Base-by-base conservation (phyloP, 2,113 vertebrate species). In the Passer domesticus region DNA sequence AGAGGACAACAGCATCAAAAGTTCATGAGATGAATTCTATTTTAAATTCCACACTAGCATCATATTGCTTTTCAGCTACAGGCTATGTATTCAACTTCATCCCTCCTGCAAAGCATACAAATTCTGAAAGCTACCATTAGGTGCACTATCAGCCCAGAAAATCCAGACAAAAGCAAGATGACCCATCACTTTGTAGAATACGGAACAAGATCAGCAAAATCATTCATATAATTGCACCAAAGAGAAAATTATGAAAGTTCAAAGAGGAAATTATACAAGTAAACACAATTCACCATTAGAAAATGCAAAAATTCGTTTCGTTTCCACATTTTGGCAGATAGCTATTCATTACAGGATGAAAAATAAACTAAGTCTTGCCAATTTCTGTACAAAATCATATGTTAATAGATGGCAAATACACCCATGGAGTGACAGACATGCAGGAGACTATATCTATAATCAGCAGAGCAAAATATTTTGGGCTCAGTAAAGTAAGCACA, bases 361-460 rank as follows among this genome's bases (percentile, higher is more conserved):
- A 76, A 80, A 58, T 30, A 67, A 66, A 47, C 1, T 21, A 35
- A 53, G 58, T 76, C 37, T n/a, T 86, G 10, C 7, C 13, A 16
- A 31, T 46, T 62, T 15, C 37, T n/a, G 6, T 25, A 20, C 8
- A 58, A 68, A 68, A 46, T 37, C 11, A 24, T 22, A n/a, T 7
- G 13, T 5, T 56, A 82, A 9, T 56, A 60, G 22, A 23, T 16
- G 74, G 4, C 39, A 18, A 66, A 50, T 60, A 69, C 4, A 35
- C 15, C 35, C 7, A 30, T 9, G 10, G 28, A 41, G 9, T 23
- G 12, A 20, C 3, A 79, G n/a, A n/a, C 5, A 18, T 1, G 2
- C 24, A 69, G 31, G 8, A 89, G 80, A 62, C 10, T 25, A 0
- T 28, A 37, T 49, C 25, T 69, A 20, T 46, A 74, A 52, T 1